A percentile compares a stretch with the other conserved stretches of the same genome.
phyloP scores from a whole-genome alignment of 92 coral and sea anemone genomes.

The Zoanthus sansibaricus region DNA sequence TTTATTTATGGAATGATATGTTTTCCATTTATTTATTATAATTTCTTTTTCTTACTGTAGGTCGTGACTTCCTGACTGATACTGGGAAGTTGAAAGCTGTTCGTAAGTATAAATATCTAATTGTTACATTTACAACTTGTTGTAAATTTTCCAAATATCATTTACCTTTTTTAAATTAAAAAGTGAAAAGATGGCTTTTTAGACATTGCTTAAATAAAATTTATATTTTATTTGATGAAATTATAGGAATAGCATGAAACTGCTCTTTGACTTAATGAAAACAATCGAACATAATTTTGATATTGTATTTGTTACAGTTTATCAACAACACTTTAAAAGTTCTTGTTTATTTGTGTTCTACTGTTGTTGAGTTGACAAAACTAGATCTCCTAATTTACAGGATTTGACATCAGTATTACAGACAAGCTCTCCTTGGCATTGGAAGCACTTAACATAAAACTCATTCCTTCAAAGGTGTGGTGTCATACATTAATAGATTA shows the following conservation, averaged over 20 bases:
- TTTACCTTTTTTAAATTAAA: no score
- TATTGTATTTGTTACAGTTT: background rate
- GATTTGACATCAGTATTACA: constrained; percentile 68
- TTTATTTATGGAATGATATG: no score
- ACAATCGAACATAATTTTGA: background rate
- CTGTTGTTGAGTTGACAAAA: background rate
- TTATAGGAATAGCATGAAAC: background rate
- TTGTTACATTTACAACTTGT: background rate
- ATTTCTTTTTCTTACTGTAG: constrained; percentile 34
- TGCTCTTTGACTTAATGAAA: background rate
- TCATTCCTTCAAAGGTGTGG: constrained; percentile 73
- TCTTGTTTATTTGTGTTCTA: background rate
- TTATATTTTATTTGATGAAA: no score
- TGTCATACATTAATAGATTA: no score
- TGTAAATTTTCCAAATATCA: background rate
- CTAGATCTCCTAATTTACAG: constrained; percentile 12
- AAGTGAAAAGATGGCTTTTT: no score
- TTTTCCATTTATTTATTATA: no score
- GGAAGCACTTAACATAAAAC: constrained; percentile 75
- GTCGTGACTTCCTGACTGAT: constrained; percentile 83
- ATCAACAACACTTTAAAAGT: background rate
- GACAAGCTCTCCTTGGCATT: constrained; percentile 89
- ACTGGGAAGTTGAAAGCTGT: constrained; percentile 72
- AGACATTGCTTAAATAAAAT: no score
- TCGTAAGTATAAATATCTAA: constrained; percentile 61